A percentile compares a stretch with the other conserved stretches of the same genome.
Evolutionary conservation across 1,140 invertebrate species (phyloP).

Genomic region (Panagrolaimus sp.): DNA sequence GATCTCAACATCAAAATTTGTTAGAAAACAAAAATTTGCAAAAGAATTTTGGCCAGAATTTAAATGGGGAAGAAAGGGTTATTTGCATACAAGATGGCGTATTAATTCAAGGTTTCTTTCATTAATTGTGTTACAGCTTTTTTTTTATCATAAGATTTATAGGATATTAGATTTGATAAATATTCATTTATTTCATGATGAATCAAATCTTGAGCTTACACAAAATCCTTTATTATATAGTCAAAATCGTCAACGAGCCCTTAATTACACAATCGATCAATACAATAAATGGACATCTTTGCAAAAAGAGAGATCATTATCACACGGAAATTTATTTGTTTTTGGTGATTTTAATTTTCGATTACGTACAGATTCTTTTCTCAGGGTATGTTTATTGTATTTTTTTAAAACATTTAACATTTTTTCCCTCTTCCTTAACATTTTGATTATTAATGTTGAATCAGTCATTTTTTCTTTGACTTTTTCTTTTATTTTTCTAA

Average conservation of each 20-base stretch:
- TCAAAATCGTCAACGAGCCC: constrained; percentile 75
- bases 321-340: constrained; percentile 73
- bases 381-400: constrained; percentile 68
- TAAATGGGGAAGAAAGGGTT: constrained; percentile 41
- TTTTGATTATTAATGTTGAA: background rate
- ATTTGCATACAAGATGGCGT: constrained; percentile 37
- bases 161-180: constrained; percentile 37
- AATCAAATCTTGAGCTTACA: constrained; percentile 86
- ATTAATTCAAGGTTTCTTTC: constrained; percentile 23
- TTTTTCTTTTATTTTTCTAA: no score
- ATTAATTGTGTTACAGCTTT: background rate
- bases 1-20: constrained; percentile 16
- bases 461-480: background rate
- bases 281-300: constrained; percentile 38
- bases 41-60: constrained; percentile 38
- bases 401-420: no score
- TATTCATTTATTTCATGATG: constrained; percentile 93
- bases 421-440: no score
- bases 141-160: background rate
- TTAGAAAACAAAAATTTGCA: constrained; percentile 41
- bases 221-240: constrained; percentile 83
- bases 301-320: constrained; percentile 48
- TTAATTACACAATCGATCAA: constrained; percentile 78
- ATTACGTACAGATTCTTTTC: constrained; percentile 77
- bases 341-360: constrained; percentile 99